Base-by-base conservation (phyloP, 2,797 vertebrate species). In the Acanthopagrus latus region DNA sequence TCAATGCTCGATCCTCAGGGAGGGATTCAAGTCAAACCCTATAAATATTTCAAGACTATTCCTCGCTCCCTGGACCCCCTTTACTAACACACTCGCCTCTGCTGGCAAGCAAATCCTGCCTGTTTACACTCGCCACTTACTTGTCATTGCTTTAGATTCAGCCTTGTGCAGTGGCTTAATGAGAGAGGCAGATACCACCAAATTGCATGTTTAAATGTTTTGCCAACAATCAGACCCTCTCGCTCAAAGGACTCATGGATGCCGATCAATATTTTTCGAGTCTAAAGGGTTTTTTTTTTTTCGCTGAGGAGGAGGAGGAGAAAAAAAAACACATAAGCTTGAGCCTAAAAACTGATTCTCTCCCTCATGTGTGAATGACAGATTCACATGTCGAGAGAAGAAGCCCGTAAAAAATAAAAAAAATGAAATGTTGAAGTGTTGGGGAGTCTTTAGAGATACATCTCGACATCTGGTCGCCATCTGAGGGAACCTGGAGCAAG, bases 21-120 rank as follows among this genome's bases (percentile, higher is more conserved):
- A 96, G 83, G 89, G 91, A 94, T 96, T 96, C 86, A 87, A 95
- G 95, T 96, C 96, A 95, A 94, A 95, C 87, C 92, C 90, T 91
- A 95, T 96, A 96, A 98, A 97, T 97, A 97, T 97, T 98, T 96
- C 92, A 97, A 89, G 91, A 94, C 87, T 91, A 83, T 79, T 87
- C 85, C 86, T 86, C 80, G 89, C 93, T 94, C 89, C 89, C 83
- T 65, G 79, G 91, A 95, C 91, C 93, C 33, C 90, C 90, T 81
- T 81, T 59, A 43, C 86, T 91, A 94, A 91, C 86, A 78, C 87
- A 86, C 84, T 89, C 21, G 71, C 80, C 84, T 88, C 76, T 65
- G 76, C 88, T 88, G 88, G 87, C 89, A 72, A 83, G 68, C 79
- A 44, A 78, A 90, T 81, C 77, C 71, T 29, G 76, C 78, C 78